phyloP scores from a whole-genome alignment of 2,113 vertebrate species.

The Chunga burmeisteri region DNA sequence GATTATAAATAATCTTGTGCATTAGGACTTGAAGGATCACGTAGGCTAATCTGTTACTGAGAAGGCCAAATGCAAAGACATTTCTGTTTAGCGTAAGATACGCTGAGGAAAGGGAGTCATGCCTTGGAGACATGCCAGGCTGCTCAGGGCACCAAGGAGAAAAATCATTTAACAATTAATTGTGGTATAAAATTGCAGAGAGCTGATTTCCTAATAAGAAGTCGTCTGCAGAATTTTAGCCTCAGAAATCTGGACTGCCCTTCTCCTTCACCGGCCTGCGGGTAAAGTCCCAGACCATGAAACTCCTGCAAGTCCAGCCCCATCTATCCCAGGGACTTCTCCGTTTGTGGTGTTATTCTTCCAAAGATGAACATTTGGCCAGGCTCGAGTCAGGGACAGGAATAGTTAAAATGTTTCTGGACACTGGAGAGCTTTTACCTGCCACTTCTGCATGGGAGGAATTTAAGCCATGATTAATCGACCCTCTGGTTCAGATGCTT shows the following conservation, averaged over 20 bases:
- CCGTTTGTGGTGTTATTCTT: background rate
- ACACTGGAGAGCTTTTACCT: background rate
- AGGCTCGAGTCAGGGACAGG: background rate
- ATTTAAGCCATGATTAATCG: background rate
- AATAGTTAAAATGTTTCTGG: constrained; percentile 5
- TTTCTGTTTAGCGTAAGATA: background rate
- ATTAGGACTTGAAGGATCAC: constrained; percentile 33
- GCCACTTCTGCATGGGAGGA: background rate
- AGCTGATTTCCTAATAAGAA: background rate
- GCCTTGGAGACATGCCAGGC: background rate
- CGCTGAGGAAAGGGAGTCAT: background rate
- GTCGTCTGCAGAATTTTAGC: background rate
- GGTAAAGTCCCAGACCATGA: background rate
- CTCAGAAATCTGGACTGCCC: background rate
- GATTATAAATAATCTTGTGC: constrained; percentile 6
- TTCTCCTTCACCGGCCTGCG: background rate
- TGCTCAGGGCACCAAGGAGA: background rate
- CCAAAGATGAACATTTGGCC: background rate
- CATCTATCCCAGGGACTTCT: fast-evolving
- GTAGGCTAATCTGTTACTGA: constrained; percentile 21
- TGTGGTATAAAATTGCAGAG: background rate
- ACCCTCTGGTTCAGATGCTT: background rate
- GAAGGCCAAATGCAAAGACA: constrained; percentile 30
- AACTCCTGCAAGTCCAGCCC: background rate
- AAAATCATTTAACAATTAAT: background rate